Evolutionary conservation across 2,888 invertebrate species (phyloP).

Genomic region (Dione vanillae): DNA sequence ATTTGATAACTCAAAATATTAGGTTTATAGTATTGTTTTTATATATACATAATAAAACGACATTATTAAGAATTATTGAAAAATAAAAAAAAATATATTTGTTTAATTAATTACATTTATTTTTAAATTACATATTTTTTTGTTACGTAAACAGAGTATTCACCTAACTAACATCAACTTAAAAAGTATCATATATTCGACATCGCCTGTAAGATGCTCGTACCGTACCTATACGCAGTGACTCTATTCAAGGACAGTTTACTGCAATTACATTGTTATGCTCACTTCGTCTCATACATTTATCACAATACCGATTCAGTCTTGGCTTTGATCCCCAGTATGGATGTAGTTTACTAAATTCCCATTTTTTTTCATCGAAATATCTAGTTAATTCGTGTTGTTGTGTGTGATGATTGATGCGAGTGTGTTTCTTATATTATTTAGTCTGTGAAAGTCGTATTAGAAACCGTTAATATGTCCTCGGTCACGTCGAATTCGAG

Average conservation of each 20-base stretch:
- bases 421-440: constrained; percentile 43
- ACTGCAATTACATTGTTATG: constrained; percentile 83
- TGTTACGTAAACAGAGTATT: neutral
- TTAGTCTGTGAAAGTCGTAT: constrained; percentile 46
- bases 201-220: constrained; percentile 39
- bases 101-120: neutral
- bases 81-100: neutral
- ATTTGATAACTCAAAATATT: no score
- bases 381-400: constrained; percentile 52
- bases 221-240: constrained; percentile 51
- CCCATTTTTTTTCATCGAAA: constrained; percentile 51
- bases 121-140: neutral
- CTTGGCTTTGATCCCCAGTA: constrained; percentile 70
- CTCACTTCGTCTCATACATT: constrained; percentile 76
- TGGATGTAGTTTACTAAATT: constrained; percentile 66
- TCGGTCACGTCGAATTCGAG: constrained; percentile 77
- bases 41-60: no score
- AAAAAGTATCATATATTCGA: constrained; percentile 22
- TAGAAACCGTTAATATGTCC: constrained; percentile 71
- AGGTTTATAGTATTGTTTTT: no score
- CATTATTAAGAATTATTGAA: no score
- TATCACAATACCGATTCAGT: constrained; percentile 77
- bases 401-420: constrained; percentile 49
- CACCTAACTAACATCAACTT: neutral
- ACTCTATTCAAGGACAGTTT: constrained; percentile 81